Base-by-base conservation (phyloP, 2,113 vertebrate genomes). In the Neotoma lepida region DNA sequence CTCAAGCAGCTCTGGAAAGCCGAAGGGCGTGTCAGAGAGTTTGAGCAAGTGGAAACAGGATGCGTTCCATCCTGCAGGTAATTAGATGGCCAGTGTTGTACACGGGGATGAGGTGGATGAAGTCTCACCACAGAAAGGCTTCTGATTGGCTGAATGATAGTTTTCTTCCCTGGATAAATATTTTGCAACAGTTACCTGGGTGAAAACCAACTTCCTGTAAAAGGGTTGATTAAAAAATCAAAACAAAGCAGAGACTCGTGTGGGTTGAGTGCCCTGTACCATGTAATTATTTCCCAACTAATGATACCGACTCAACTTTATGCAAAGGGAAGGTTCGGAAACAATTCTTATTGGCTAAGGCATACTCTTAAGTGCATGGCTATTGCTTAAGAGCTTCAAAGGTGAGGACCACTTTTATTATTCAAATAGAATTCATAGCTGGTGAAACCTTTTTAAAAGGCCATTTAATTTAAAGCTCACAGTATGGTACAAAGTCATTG, bases 161-260 rank as follows among this genome's bases (percentile, higher is more conserved):
- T 95, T 70, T 93, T 85, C 63, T 95, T 93, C 88, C 73, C 28
- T 95, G 86, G 63, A 58, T 96, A 97, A 97, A 96, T 97, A 97
- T 96, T 97, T 97, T 92, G 93, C 77, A 82, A 77, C 80, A 94
- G 86, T 95, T 95, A 96, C 81, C 86, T 84, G 73, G 82, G 78
- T 94, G 88, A 96, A 96, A 96, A 96, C 73, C 63, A 92, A 94
- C 96, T 97, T 97, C 96, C 92, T 87, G 90, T 94, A 92, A 92
- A 89, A 90, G 82, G 39, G 78, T 5, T 95, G 95, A 90, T 91
- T 94, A 3, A 86, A 94, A 82, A 91, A 80, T 66, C 85, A 70
- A 93, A 90, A 89, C 2, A 95, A 91, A 94, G 78, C 56, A 95
- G 70, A 95, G 91, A 39, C 81, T 96, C 68, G 63, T 63, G 24